Conservation (phyloP, 2,888 invertebrate species). For the Plagiodera versicolora region DNA sequence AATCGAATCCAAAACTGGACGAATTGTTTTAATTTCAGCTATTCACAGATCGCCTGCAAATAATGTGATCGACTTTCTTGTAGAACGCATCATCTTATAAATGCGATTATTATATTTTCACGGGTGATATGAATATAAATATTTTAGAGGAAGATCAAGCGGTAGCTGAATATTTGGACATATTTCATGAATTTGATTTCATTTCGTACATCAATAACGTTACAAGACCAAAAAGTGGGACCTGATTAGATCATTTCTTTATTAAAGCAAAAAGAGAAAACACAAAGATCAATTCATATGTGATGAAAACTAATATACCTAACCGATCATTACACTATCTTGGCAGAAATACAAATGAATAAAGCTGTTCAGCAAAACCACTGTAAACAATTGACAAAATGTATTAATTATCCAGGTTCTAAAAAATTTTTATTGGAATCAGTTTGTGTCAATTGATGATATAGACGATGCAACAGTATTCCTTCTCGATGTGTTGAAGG, state of each 20-base stretch:
- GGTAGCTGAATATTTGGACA: conserved; percentile 2
- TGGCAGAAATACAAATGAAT: background rate
- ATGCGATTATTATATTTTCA: background rate
- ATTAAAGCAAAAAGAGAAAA: conserved; percentile 7
- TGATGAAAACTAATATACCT: background rate
- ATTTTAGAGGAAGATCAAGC: conserved; percentile 2
- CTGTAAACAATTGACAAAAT: background rate
- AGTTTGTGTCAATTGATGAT: conserved; percentile 7
- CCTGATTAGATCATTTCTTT: conserved; percentile 1
- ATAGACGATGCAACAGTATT: conserved; percentile 6
- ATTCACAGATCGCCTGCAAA: conserved; percentile 8
- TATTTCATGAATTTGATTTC: conserved; percentile 6
- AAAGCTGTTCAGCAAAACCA: background rate
- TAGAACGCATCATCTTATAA: background rate
- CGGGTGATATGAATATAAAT: conserved; percentile 3
- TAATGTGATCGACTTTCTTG: conserved; percentile 1
- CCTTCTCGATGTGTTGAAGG: background rate
- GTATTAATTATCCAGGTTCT: background rate
- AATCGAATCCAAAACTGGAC: background rate
- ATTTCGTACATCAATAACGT: conserved; percentile 3
- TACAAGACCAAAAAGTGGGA: conserved; percentile 4
- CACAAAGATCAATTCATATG: background rate
- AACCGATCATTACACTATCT: background rate
- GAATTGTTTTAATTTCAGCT: background rate
- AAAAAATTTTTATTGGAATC: background rate